Conservation (phyloP, 2,797 vertebrate species). For the Sebastes elongatus region DNA sequence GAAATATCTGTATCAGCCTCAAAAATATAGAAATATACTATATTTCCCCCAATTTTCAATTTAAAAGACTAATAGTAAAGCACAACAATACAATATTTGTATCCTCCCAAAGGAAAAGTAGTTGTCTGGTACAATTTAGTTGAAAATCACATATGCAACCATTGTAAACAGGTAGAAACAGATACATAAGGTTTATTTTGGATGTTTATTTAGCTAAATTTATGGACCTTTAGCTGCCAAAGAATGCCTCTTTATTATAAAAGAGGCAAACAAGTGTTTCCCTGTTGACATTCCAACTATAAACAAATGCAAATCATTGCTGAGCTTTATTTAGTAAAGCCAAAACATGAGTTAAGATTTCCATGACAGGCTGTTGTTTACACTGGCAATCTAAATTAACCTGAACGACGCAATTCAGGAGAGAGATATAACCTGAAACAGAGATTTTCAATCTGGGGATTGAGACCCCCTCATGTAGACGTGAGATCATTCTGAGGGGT, state of each 20-base stretch:
- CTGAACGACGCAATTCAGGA: background rate
- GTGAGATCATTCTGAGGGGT: background rate
- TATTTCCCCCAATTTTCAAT: background rate
- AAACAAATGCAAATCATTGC: background rate
- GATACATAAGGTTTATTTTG: background rate
- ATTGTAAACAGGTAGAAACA: background rate
- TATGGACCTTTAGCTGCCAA: background rate
- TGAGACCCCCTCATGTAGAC: background rate
- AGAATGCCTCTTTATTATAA: background rate
- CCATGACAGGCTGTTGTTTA: background rate
- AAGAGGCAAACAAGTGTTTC: background rate
- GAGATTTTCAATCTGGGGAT: background rate
- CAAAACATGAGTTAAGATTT: background rate
- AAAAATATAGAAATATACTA: background rate
- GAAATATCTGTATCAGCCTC: background rate
- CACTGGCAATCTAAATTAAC: background rate
- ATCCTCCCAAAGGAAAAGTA: background rate
- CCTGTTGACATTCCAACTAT: background rate
- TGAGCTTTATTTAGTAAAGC: background rate
- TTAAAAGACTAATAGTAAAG: background rate
- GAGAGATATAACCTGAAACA: background rate
- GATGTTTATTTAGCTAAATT: background rate
- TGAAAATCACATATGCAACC: background rate
- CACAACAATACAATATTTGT: background rate
- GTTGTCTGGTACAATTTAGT: background rate